Base-by-base conservation (phyloP, 1,140 invertebrate species). In the Ganaspis sp. region DNA sequence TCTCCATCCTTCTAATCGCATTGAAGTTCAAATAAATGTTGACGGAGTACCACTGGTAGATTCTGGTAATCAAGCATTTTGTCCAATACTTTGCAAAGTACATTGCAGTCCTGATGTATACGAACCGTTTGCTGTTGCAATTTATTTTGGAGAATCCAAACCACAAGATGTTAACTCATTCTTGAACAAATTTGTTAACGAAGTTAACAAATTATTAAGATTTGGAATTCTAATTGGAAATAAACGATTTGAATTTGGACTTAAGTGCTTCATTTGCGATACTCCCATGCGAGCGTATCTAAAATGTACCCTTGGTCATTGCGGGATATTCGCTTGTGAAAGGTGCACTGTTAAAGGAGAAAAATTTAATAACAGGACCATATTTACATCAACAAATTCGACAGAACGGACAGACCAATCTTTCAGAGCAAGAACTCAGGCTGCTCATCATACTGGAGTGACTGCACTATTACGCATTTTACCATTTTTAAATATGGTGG, bases 251-350 rank as follows among this genome's bases (percentile, higher is more conserved):
- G 12, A n/a, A n/a, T n/a, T n/a, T n/a, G n/a, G n/a, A n/a, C n/a
- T n/a, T n/a, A n/a, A n/a, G n/a, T n/a, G 69, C 42, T 77, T 81
- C 34, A 45, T 70, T 11, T 77, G 75, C 38, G 79, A 81, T 54
- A 72, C 76, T 37, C 83, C 79, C 58, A 81, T 79, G 9, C 19
- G 83, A 34, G 73, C 81, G 15, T 81, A 53, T 74, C 70, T 83
- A 9, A 79, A 77, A 40, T 76, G 74, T 26, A 69, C 49, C 19
- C 83, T 76, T 77, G 54, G 70, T 0, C 80, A 78, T 26, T 38
- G 72, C 11, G 71, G 72, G 9, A 72, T 71, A 71, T 70, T 29
- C 49, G 49, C 58, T 26, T 85, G 83, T 40, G 45, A 75, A 38
- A 70, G 75, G 34, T 82, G 79, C 74, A 42, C 19, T 12, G 69